Evolutionary conservation across 2,113 vertebrate species (phyloP).

Genomic region (Neotoma lepida): DNA sequence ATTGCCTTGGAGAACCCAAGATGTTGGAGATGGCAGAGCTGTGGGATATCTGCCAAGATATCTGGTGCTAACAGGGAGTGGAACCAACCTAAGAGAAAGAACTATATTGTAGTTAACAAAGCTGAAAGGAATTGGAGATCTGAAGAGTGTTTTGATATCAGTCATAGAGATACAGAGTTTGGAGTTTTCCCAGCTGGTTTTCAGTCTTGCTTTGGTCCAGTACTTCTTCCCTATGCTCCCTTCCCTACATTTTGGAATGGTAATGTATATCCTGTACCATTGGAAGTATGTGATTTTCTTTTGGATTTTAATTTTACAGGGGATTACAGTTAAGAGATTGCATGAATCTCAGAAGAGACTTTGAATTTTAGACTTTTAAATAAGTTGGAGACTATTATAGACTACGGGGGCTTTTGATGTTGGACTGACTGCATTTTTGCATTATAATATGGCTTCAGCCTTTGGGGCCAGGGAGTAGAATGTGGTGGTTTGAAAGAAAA

Average conservation of each 20-base stretch:
- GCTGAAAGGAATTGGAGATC: background rate
- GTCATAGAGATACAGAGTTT: background rate
- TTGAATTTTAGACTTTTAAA: too few species aligned
- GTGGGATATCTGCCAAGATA: background rate
- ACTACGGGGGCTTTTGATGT: too few species aligned
- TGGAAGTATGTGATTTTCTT: too few species aligned
- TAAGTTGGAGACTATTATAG: too few species aligned
- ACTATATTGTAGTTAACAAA: background rate
- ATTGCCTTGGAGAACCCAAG: background rate
- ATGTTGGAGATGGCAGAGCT: background rate
- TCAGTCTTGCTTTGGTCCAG: background rate
- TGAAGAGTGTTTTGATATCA: background rate
- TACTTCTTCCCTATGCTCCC: background rate
- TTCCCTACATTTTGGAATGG: background rate
- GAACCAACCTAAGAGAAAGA: background rate
- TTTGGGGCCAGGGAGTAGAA: too few species aligned
- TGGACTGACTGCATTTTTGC: too few species aligned
- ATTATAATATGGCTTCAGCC: too few species aligned
- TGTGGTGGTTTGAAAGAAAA: too few species aligned
- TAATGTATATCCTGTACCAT: too few species aligned
- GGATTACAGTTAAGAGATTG: too few species aligned
- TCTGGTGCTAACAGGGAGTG: background rate
- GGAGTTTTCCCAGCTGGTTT: background rate
- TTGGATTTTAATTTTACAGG: too few species aligned
- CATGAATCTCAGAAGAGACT: too few species aligned